Base-by-base conservation (phyloP, 2,113 vertebrate genomes). In the Mobula birostris region DNA sequence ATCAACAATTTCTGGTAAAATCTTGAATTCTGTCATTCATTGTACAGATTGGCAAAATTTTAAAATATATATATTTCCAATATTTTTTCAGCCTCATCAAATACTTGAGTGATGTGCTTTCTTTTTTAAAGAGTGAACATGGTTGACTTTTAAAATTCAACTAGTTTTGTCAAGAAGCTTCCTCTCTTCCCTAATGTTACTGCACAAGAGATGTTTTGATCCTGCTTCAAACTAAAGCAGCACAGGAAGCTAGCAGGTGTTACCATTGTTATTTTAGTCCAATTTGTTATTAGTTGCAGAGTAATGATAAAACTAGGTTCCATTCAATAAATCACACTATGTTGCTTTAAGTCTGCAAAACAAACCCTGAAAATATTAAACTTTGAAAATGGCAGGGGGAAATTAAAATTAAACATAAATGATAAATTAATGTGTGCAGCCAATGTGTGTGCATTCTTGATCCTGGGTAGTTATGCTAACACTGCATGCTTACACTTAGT, bases 221-320 rank as follows among this genome's bases (percentile, higher is more conserved):
- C 90, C 29, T 56, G 29, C 24, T 70, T 48, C 40, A 93, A 29
- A 74, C 32, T 8, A 15, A 74, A 72, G 68, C 48, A 24, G 24
- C 24, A 12, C 68, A 93, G 91, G 48, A 93, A 76, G 15, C 91
- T 70, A 48, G 91, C 36, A 48, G 40, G 68, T 93, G 91, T 93
- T 74, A 93, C 24, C 40, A 74, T 2, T 48, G 32, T 74, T 24
- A 48, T 19, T 48, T 40, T 14, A 48, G 24, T 74, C 70, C 36
- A 66, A 68, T 68, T 15, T 36, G 61, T 29, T 36, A 48, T 5
- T 66, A 40, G 36, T 56, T 27, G 5, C 5, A 74, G 24, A 40
- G 9, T 4, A n/a, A 14, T 48, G 70, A 29, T 56, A 93, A 74
- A 27, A 29, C 40, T 48, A 93, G 36, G 4, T 93, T 93, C 36